Evolutionary conservation across 2,797 vertebrate genomes (phyloP).

Genomic region (Kryptolebias ocellatus): DNA sequence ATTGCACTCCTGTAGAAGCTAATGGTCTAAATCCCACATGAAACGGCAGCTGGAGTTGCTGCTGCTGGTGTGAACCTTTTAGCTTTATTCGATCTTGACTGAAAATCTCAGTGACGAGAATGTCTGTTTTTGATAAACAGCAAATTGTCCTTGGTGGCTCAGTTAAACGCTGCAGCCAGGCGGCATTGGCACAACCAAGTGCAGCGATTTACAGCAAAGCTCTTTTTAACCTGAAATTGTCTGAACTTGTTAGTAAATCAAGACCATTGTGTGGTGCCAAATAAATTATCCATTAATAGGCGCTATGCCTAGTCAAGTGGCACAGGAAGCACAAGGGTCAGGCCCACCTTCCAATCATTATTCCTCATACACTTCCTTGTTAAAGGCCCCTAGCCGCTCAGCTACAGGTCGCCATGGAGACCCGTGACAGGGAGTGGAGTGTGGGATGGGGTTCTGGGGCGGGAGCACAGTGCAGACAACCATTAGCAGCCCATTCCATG

Average conservation of each 20-base stretch:
- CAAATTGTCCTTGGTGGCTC: constrained; percentile 17
- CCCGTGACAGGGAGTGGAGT: constrained; percentile 48
- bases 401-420: constrained; percentile 83
- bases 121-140: constrained; percentile 8
- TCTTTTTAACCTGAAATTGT: constrained; percentile 33
- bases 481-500: constrained; percentile 78
- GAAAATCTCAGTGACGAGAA: not conserved
- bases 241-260: constrained; percentile 66
- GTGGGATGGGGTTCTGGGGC: constrained; percentile 42
- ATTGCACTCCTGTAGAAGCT: not conserved
- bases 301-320: constrained; percentile 75
- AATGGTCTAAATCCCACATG: constrained; percentile 5
- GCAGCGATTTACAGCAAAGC: constrained; percentile 43
- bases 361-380: constrained; percentile 68
- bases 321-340: constrained; percentile 67
- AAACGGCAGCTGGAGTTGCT: constrained; percentile 3
- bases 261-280: constrained; percentile 60
- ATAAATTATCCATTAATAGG: constrained; percentile 75
- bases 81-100: constrained; percentile 5
- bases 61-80: constrained; percentile 1
- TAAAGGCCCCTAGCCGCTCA: constrained; percentile 64
- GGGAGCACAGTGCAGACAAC: constrained; percentile 61
- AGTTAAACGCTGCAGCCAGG: constrained; percentile 8
- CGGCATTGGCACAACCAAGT: constrained; percentile 8
- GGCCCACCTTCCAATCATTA: constrained; percentile 70